Evolutionary conservation across 23 tunicate genomes (phyloP).

Genomic region (Halocynthia aurantium): DNA sequence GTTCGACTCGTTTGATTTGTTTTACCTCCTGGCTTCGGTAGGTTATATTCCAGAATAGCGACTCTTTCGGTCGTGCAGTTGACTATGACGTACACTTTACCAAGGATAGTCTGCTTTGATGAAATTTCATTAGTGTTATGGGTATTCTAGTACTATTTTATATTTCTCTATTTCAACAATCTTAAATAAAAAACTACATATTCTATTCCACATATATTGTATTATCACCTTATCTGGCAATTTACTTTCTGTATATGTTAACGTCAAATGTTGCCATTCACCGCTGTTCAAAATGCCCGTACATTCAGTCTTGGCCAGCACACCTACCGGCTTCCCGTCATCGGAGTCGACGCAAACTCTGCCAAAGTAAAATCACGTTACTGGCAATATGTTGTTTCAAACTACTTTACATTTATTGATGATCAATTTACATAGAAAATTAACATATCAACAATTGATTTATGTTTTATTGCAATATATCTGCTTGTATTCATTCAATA

Average conservation of each 20-base stretch:
- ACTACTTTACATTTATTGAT: no score
- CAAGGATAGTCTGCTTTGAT: slow-evolving; percentile 55
- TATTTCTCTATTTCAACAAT: no score
- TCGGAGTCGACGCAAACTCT: slow-evolving; percentile 80
- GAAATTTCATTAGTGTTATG: background rate
- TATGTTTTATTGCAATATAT: background rate
- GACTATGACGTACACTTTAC: slow-evolving; percentile 71
- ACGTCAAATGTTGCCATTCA: slow-evolving; percentile 82
- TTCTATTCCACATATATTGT: background rate
- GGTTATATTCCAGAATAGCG: slow-evolving; percentile 54
- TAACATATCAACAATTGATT: no score
- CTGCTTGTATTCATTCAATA: background rate
- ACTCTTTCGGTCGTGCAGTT: slow-evolving; percentile 69
- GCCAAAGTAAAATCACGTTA: slow-evolving; percentile 7
- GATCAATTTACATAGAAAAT: no score
- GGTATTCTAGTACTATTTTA: no score
- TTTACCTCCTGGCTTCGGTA: slow-evolving; percentile 33
- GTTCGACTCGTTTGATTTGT: background rate
- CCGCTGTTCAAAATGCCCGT: slow-evolving; percentile 34
- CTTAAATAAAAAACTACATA: no score
- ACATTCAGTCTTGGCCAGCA: slow-evolving; percentile 68
- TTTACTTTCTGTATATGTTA: slow-evolving; percentile 61
- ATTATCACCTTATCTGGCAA: slow-evolving; percentile 76
- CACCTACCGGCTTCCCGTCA: slow-evolving; percentile 52
- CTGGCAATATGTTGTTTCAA: no score